phyloP scores from a whole-genome alignment of 2,797 vertebrate genomes.

The Rhinella marina region DNA sequence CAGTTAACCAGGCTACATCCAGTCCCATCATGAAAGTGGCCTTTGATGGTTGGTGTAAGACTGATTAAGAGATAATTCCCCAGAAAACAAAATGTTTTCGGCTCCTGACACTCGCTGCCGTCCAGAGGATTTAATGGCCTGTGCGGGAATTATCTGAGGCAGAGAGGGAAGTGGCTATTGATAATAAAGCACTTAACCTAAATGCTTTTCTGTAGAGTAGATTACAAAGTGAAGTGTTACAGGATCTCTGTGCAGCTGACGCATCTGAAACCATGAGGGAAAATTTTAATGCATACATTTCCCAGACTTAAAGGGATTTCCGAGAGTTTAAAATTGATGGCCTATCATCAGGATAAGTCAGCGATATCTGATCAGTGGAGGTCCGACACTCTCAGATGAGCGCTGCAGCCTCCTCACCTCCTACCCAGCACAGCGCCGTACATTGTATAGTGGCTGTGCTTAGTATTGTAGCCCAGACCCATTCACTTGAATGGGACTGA shows the following conservation, averaged over 20 bases:
- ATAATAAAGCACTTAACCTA: constrained; percentile 31
- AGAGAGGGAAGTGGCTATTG: background rate
- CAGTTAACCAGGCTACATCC: too few relatives aligned
- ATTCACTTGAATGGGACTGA: too few relatives aligned
- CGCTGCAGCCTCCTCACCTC: too few relatives aligned
- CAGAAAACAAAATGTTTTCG: background rate
- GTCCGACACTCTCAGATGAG: too few relatives aligned
- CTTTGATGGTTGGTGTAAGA: background rate
- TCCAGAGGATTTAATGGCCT: background rate
- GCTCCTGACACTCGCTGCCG: background rate
- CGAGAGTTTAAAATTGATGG: too few relatives aligned
- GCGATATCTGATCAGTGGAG: too few relatives aligned
- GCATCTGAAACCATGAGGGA: background rate
- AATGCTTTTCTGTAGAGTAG: constrained; percentile 4
- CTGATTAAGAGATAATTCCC: background rate
- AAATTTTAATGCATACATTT: background rate
- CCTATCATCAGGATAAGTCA: too few relatives aligned
- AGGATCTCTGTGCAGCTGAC: background rate
- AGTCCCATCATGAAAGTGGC: too few relatives aligned
- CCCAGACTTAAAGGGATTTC: background rate
- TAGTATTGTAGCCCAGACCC: too few relatives aligned
- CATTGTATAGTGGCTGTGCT: too few relatives aligned
- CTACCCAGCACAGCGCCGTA: too few relatives aligned
- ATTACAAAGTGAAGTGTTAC: background rate
- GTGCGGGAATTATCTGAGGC: background rate